Percentiles rank a stretch among this genome's conserved stretches.
Conservation (phyloP, 2,888 invertebrate species). For the Caenorhabditis panamensis region DNA sequence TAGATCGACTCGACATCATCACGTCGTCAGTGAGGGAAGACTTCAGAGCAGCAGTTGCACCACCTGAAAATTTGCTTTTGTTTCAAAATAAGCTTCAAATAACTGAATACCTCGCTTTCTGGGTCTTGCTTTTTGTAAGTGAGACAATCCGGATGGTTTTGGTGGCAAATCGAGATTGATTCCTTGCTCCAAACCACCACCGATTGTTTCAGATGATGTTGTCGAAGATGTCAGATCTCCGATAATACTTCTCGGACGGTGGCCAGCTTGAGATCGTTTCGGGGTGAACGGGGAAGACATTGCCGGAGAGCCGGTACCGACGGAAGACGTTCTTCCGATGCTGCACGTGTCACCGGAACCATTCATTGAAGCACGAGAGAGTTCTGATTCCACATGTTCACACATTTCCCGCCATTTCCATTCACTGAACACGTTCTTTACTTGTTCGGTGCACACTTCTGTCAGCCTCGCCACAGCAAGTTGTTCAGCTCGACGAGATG, state of each 20-base stretch:
- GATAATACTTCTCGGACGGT: slow-evolving; percentile 67
- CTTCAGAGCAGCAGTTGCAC: slow-evolving; percentile 11
- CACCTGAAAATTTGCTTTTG: slow-evolving; percentile 8
- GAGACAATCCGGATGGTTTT: slow-evolving; percentile 65
- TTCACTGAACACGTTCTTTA: slow-evolving; percentile 64
- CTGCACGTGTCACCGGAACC: slow-evolving; percentile 51
- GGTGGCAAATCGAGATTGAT: slow-evolving; percentile 66
- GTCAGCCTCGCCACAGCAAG: slow-evolving; percentile 53
- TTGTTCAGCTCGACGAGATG: slow-evolving; percentile 59
- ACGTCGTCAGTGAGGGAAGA: slow-evolving; percentile 21
- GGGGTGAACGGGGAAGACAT: slow-evolving; percentile 61
- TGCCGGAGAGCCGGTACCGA: slow-evolving; percentile 59
- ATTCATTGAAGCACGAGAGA: slow-evolving; percentile 31
- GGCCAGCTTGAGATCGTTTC: slow-evolving; percentile 24
- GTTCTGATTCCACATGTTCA: slow-evolving; percentile 54
- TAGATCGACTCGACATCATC: slow-evolving; percentile 50
- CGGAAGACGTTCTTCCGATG: slow-evolving; percentile 51
- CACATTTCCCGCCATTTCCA: slow-evolving; percentile 70
- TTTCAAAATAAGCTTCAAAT: too few relatives aligned
- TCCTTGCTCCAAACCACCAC: slow-evolving; percentile 48
- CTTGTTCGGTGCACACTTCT: slow-evolving; percentile 64
- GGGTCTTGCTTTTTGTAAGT: slow-evolving; percentile 70
- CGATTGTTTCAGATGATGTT: slow-evolving; percentile 38
- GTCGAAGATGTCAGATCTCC: slow-evolving; percentile 58
- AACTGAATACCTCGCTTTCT: slow-evolving; percentile 19